Evolutionary conservation across 2,113 vertebrate genomes (phyloP).

Genomic region (Chloropsis hardwickii): DNA sequence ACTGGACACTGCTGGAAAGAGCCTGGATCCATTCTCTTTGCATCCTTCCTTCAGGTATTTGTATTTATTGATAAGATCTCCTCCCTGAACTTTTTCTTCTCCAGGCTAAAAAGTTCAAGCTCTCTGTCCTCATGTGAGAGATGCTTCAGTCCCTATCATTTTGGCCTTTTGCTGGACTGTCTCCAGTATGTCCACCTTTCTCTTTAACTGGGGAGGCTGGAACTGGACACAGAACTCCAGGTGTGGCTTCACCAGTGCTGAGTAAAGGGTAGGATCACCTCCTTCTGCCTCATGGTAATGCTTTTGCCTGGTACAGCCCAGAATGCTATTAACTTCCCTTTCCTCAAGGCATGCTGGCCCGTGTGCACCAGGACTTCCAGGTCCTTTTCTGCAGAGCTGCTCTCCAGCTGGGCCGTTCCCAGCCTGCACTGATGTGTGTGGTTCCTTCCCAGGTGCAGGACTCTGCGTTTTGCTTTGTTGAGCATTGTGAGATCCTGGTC

Average conservation of each 20-base stretch:
- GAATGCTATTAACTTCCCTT: background rate
- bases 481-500: background rate
- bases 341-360: background rate
- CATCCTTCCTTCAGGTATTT: background rate
- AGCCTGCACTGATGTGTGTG: fast-evolving
- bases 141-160: background rate
- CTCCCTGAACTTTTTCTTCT: background rate
- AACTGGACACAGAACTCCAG: background rate
- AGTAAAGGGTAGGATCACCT: background rate
- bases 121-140: background rate
- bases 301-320: background rate
- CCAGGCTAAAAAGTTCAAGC: background rate
- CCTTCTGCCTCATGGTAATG: background rate
- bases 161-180: background rate
- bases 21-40: background rate
- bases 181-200: background rate
- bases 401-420: background rate
- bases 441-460: background rate
- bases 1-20: background rate
- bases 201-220: background rate
- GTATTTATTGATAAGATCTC: background rate
- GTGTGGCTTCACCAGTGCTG: background rate
- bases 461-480: background rate
- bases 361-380: background rate
- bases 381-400: background rate